Evolutionary conservation across 2,113 vertebrate species (phyloP).

Genomic region (Rafetus swinhoei): DNA sequence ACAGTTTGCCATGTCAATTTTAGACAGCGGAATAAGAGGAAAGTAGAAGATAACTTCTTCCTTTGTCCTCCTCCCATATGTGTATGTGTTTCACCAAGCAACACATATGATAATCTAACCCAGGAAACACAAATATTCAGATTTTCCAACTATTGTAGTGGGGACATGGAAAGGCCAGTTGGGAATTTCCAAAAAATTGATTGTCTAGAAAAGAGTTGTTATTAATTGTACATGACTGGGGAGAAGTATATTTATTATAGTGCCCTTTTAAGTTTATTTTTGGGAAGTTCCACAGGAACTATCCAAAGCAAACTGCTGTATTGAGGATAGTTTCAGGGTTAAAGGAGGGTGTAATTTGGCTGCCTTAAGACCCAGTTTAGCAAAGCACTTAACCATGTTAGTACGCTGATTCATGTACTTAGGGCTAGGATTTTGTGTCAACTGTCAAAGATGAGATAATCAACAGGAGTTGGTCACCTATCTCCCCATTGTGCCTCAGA

Average conservation of each 20-base stretch:
- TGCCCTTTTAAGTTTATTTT: background rate
- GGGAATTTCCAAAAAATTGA: background rate
- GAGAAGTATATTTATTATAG: background rate
- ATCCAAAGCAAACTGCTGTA: background rate
- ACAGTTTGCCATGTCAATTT: background rate
- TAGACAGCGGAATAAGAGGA: background rate
- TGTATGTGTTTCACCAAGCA: background rate
- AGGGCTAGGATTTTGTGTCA: background rate
- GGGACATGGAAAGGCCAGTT: background rate
- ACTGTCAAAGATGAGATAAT: background rate
- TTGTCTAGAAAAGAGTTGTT: background rate
- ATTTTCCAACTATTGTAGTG: background rate
- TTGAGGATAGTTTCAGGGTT: background rate
- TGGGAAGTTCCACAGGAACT: background rate
- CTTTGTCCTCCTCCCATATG: background rate
- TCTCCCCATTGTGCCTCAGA: background rate
- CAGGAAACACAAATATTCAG: background rate
- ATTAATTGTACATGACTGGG: background rate
- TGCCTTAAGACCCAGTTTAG: fast-evolving
- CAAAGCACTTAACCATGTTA: background rate
- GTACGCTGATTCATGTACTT: background rate
- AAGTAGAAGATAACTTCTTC: background rate
- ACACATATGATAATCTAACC: background rate
- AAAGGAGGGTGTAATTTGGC: background rate
- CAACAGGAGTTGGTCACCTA: background rate